Evolutionary conservation across 2,888 invertebrate genomes (phyloP).

Genomic region (Clanis bilineata): DNA sequence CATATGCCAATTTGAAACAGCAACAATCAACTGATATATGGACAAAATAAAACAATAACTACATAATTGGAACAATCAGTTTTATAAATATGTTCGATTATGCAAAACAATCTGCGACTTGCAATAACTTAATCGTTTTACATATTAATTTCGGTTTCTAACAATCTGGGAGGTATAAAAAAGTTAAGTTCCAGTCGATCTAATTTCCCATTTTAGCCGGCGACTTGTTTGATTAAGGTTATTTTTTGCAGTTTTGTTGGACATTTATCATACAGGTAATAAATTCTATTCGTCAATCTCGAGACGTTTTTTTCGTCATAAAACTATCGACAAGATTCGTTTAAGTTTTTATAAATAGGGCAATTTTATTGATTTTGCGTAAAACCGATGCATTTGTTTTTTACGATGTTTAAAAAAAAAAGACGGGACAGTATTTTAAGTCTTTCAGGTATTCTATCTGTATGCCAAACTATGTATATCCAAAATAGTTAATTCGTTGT

Average conservation of each 20-base stretch:
- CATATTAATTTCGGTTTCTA: slow-evolving; percentile 5
- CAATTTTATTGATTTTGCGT: no score
- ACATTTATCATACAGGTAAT: slow-evolving; percentile 1
- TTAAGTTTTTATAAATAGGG: not conserved
- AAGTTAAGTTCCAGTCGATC: not conserved
- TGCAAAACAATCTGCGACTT: slow-evolving; percentile 5
- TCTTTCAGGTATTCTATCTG: no score
- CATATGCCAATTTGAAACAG: slow-evolving; percentile 2
- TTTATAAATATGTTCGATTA: slow-evolving; percentile 12
- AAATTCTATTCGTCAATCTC: slow-evolving; percentile 3
- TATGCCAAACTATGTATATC: no score
- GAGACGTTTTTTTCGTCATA: not conserved
- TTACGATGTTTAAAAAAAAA: no score
- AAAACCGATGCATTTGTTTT: no score
- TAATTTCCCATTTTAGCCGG: not conserved
- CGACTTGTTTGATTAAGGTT: slow-evolving; percentile 12
- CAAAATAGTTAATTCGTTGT: no score
- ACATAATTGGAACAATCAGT: slow-evolving; percentile 5
- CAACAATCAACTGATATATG: slow-evolving; percentile 11
- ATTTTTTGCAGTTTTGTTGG: not conserved
- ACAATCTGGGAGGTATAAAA: slow-evolving; percentile 6
- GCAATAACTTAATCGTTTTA: slow-evolving; percentile 7
- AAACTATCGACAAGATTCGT: not conserved
- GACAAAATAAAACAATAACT: slow-evolving; percentile 9
- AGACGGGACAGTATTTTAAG: no score